A percentile compares a stretch with the other conserved stretches of the same genome.
These are phyloP conservation scores for Chloroclystis v-ata DNA, from an alignment of 2,888 invertebrate genomes.

Conservation along the genomic window DNA sequence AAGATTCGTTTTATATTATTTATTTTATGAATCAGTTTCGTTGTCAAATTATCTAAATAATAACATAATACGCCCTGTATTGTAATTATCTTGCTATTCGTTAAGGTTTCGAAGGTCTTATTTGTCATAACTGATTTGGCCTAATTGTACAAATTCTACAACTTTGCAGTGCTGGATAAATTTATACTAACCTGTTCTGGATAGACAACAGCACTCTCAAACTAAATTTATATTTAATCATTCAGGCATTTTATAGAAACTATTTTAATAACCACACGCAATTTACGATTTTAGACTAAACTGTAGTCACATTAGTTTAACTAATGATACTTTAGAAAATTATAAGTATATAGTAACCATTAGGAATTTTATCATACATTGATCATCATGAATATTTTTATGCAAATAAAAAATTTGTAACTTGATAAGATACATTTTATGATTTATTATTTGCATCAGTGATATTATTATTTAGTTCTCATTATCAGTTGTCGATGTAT, in stretches of 20 bases:
- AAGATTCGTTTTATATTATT: background rate
- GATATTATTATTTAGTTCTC: conserved; percentile 62
- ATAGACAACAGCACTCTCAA: conserved; percentile 25
- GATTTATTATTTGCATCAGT: conserved; percentile 61
- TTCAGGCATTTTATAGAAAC: conserved; percentile 49
- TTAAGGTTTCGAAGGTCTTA: background rate
- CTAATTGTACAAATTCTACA: conserved; percentile 37
- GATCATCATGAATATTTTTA: conserved; percentile 48
- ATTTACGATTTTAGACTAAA: conserved; percentile 45
- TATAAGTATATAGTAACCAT: conserved; percentile 37
- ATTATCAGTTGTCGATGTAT: conserved; percentile 47
- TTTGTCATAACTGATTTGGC: conserved; percentile 26
- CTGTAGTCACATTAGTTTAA: conserved; percentile 57
- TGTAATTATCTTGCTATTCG: too few species aligned
- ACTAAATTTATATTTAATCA: conserved; percentile 23
- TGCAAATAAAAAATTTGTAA: conserved; percentile 51
- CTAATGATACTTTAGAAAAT: conserved; percentile 53
- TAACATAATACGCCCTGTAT: background rate
- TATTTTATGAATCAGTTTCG: background rate
- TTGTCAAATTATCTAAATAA: too few species aligned
- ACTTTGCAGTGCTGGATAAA: conserved; percentile 27
- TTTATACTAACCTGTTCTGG: conserved; percentile 28
- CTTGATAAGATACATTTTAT: conserved; percentile 55
- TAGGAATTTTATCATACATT: conserved; percentile 57
- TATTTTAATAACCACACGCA: conserved; percentile 38